These are phyloP conservation scores for Cylindroiulus punctatus DNA, from an alignment of 2,888 invertebrate species.

Conservation along the genomic window DNA sequence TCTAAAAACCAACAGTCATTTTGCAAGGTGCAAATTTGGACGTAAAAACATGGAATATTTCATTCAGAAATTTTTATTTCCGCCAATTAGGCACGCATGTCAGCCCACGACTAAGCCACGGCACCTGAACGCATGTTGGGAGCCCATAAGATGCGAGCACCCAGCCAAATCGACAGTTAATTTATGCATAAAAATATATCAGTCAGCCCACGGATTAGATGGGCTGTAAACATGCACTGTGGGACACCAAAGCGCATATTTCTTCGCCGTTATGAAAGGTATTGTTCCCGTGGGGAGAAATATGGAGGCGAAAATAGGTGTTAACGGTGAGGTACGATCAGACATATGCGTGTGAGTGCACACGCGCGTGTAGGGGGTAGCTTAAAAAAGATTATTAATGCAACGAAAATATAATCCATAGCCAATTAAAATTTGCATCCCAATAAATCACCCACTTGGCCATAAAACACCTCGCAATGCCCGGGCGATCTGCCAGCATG, in stretches of 20 bases:
- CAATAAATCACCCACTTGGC: constrained; percentile 1
- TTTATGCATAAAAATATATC: constrained; percentile 42
- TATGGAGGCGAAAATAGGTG: constrained; percentile 38
- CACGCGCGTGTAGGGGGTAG: not conserved
- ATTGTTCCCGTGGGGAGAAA: constrained; percentile 34
- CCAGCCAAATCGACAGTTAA: not conserved
- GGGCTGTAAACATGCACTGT: constrained; percentile 42
- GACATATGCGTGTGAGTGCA: not conserved
- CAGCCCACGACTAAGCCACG: not conserved
- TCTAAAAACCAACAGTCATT: not conserved
- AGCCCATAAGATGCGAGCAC: not conserved
- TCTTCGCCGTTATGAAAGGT: not conserved
- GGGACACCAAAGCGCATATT: constrained; percentile 34
- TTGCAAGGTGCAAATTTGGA: not conserved
- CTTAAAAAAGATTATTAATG: constrained; percentile 29
- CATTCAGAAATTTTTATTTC: not conserved
- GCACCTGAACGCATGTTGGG: not conserved
- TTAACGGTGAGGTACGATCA: constrained; percentile 1
- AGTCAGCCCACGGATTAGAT: constrained; percentile 8
- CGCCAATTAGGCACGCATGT: constrained; percentile 31
- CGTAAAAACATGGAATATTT: not conserved
- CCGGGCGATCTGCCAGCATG: not conserved
- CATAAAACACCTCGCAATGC: constrained; percentile 30
- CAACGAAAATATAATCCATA: constrained; percentile 23
- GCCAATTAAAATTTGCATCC: constrained; percentile 42